Base-by-base conservation (phyloP, 2,797 vertebrate genomes). In the Sebastolobus altivelis region DNA sequence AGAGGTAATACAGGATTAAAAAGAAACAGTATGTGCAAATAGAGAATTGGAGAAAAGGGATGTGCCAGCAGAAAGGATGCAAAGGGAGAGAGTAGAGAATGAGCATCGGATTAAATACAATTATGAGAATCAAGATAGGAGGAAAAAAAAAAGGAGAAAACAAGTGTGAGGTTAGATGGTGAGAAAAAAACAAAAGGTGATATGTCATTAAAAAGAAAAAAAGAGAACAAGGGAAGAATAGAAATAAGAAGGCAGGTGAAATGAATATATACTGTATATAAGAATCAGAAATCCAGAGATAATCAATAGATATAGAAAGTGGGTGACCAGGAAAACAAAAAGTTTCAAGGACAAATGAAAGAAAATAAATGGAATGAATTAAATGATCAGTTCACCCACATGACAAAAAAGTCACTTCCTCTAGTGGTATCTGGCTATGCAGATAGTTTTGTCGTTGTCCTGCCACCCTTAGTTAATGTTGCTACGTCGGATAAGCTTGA, bases 1-100 rank as follows among this genome's bases (percentile, higher is more conserved):
- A 77, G 25, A 59, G 9, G 14, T 25, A 61, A 79, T 67, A 72
- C 8, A n/a, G 61, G 61, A 73, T 72, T 75, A 66, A 38, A 63
- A 22, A 59, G 20, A 79, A 73, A 75, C 10, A 9, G 33, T 43
- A 20, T n/a, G 49, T 72, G 71, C n/a, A 75, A 69, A 75, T 5
- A 38, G n/a, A 43, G 35, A 43, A 56, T 54, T 10, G 27, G 11
- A 20, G 29, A 56, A 66, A 72, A 75, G 22, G 14, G 52, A 75
- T 33, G 55, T 60, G 27, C 9, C 14, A 70, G 56, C 27, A 75
- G 18, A 78, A 67, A 43, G 14, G 1, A 62, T 22, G 66, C 8
- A 12, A 58, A 38, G 40, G 9, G 35, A 65, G 33, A 6, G 4
- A 52, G 25, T 22, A 72, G 3, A 40, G 46, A 33, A 9, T 11